Conservation (phyloP, 2,888 invertebrate genomes). For the Dasysyrphus tricinctus region DNA sequence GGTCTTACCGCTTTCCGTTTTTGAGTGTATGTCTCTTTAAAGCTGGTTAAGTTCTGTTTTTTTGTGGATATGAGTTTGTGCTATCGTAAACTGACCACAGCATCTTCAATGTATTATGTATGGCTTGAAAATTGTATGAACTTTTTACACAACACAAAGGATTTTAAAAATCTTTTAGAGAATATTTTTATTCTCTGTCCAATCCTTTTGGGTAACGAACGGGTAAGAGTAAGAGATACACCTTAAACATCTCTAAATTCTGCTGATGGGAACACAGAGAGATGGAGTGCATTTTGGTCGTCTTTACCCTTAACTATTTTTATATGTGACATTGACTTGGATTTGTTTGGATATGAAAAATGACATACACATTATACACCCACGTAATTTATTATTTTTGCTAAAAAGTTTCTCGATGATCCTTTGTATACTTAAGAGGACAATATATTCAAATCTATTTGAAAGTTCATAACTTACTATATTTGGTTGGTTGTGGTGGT, state of each 20-base stretch:
- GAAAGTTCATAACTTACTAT: constrained; percentile 71
- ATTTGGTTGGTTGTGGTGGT: constrained; percentile 40
- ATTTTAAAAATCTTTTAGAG: too few species aligned
- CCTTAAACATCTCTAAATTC: not conserved
- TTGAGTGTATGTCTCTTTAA: too few species aligned
- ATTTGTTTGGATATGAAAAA: not conserved
- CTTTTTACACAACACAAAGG: too few species aligned
- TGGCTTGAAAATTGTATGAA: too few species aligned
- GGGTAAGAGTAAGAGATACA: too few species aligned
- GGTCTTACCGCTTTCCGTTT: too few species aligned
- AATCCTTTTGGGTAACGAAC: not conserved
- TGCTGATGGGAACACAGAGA: not conserved
- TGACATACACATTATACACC: constrained; percentile 3
- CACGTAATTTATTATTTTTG: constrained; percentile 53
- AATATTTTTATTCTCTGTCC: not conserved
- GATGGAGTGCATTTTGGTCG: not conserved
- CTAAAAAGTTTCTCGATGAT: constrained; percentile 61
- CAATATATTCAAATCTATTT: constrained; percentile 75
- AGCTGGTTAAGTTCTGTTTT: too few species aligned
- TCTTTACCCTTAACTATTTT: not conserved
- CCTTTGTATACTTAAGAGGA: constrained; percentile 64
- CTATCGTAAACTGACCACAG: too few species aligned
- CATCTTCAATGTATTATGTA: too few species aligned
- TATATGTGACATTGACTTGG: constrained; percentile 15
- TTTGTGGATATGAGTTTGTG: too few species aligned